Conservation (phyloP, 1,140 invertebrate species). For the Nomia melanderi region DNA sequence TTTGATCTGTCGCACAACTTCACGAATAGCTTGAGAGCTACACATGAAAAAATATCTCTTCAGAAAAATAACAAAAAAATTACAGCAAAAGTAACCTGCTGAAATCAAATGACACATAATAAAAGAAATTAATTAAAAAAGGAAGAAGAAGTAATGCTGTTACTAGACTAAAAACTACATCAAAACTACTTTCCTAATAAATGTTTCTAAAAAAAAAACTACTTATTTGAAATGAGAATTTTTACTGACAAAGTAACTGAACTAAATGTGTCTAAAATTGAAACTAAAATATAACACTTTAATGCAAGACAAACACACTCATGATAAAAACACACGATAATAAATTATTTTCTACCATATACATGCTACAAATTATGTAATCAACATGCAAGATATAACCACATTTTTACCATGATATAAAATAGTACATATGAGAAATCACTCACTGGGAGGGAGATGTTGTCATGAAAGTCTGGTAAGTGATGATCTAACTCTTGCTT, state of each 20-base stretch:
- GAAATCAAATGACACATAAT: slow-evolving; percentile 20
- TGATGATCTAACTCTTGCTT: slow-evolving; percentile 84
- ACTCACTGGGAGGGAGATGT: slow-evolving; percentile 79
- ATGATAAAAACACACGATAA: neutral
- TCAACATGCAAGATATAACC: slow-evolving; percentile 8
- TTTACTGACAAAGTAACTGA: neutral
- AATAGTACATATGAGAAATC: neutral
- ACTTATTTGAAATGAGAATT: neutral
- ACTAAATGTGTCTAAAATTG: neutral
- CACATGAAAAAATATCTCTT: slow-evolving; percentile 10
- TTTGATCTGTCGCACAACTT: slow-evolving; percentile 13
- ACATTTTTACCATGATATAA: neutral
- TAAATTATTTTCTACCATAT: neutral
- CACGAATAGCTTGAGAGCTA: slow-evolving; percentile 12
- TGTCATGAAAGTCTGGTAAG: slow-evolving; percentile 80
- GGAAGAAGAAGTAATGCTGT: neutral
- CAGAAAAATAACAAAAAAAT: neutral
- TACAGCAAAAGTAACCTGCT: slow-evolving; percentile 26
- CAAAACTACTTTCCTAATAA: neutral
- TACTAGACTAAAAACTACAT: neutral
- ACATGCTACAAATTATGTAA: slow-evolving; percentile 1
- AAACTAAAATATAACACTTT: neutral
- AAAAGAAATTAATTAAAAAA: neutral
- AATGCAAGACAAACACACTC: neutral
- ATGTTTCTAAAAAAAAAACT: neutral